These are phyloP conservation scores for Stegodyphus mimosarum DNA, from an alignment of 1,140 invertebrate species.

Conservation along the genomic window DNA sequence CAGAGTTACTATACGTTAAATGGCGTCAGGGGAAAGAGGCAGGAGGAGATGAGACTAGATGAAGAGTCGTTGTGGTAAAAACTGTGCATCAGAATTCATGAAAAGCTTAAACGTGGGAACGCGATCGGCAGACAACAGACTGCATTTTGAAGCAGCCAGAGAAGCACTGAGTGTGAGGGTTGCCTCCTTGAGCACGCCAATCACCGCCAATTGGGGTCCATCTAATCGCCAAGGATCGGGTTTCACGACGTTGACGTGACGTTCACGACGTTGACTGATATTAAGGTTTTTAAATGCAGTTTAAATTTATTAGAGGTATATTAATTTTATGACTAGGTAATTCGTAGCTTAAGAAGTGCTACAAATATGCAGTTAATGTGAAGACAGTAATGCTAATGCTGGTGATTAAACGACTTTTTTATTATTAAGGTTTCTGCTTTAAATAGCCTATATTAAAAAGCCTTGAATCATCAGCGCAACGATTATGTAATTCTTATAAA, in stretches of 20 bases:
- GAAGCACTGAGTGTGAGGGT: conserved; percentile 34
- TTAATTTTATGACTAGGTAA: too few species aligned
- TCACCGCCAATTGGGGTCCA: conserved; percentile 29
- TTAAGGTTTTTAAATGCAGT: too few species aligned
- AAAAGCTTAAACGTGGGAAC: conserved; percentile 60
- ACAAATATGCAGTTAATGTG: too few species aligned
- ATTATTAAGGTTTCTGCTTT: too few species aligned
- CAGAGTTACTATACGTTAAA: not conserved
- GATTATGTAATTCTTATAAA: too few species aligned
- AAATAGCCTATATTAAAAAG: too few species aligned
- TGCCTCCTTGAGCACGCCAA: conserved; percentile 37
- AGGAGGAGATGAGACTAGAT: conserved; percentile 4
- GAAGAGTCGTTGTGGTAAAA: conserved; percentile 59
- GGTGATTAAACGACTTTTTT: too few species aligned
- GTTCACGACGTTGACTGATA: too few species aligned
- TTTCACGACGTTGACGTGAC: not conserved
- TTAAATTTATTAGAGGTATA: too few species aligned
- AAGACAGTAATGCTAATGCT: too few species aligned
- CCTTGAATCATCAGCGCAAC: too few species aligned
- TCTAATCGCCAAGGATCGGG: conserved; percentile 5
- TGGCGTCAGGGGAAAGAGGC: not conserved
- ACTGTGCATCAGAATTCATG: conserved; percentile 60
- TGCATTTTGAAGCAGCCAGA: conserved; percentile 44
- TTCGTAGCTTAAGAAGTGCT: too few species aligned
- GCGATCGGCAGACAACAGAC: conserved; percentile 56